Evolutionary conservation across 2,113 vertebrate genomes (phyloP).

Genomic region (Mus pahari): DNA sequence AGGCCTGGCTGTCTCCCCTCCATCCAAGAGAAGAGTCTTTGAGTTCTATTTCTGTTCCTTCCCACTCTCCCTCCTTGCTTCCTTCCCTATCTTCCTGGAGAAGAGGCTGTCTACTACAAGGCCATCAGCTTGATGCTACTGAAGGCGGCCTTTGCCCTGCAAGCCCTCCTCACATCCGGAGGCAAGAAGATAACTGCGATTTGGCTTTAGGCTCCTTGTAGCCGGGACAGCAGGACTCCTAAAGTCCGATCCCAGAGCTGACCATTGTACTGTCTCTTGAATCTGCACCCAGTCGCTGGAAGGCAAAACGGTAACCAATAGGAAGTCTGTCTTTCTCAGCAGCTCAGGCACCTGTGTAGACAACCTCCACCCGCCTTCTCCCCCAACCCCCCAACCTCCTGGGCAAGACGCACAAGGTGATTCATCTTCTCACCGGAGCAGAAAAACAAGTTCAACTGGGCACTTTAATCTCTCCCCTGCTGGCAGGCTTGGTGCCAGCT

Average conservation of each 20-base stretch:
- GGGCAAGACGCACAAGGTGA: constrained; percentile 72
- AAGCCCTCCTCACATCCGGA: background rate
- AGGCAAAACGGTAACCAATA: background rate
- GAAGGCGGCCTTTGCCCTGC: background rate
- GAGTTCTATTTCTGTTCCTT: constrained; percentile 59
- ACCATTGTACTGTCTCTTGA: background rate
- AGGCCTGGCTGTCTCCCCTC: background rate
- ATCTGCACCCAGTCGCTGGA: background rate
- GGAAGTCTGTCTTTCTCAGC: constrained; percentile 9
- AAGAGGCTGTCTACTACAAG: background rate
- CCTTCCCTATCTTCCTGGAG: background rate
- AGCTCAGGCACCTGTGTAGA: constrained; percentile 67
- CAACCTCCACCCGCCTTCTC: background rate
- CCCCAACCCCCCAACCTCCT: constrained; percentile 58
- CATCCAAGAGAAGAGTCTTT: background rate
- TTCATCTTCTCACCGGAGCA: constrained; percentile 80
- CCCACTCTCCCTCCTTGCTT: background rate
- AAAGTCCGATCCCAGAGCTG: background rate
- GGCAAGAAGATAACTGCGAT: background rate
- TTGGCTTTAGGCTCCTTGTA: background rate
- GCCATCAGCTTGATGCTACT: background rate
- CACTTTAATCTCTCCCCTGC: constrained; percentile 68
- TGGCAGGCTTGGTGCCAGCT: constrained; percentile 53
- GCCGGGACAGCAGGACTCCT: background rate
- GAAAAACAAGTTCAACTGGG: constrained; percentile 82